A percentile compares a stretch with the other conserved stretches of the same genome.
Evolutionary conservation across 1,140 invertebrate genomes (phyloP).

Genomic region (Physella acuta): DNA sequence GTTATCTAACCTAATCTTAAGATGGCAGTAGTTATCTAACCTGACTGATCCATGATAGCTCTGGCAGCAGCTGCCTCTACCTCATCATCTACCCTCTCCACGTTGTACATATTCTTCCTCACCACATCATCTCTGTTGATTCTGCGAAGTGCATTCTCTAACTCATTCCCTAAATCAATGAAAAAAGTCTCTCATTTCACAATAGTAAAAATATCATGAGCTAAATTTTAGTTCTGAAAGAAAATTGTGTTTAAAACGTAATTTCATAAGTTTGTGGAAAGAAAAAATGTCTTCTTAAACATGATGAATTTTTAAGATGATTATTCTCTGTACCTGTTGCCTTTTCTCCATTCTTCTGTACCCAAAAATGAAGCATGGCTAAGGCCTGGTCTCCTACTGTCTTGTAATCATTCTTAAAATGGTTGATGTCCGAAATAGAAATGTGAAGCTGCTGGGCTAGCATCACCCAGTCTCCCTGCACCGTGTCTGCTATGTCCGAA

Average conservation of each 20-base stretch:
- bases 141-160: constrained; percentile 84
- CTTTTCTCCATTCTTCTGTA: constrained; percentile 71
- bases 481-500: constrained; percentile 86
- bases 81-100: constrained; percentile 78
- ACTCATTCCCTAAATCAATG: constrained; percentile 70
- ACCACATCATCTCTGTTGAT: constrained; percentile 92
- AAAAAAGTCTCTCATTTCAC: not conserved
- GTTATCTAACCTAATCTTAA: no score
- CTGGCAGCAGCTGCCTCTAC: constrained; percentile 77
- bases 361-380: constrained; percentile 89
- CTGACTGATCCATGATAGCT: constrained; percentile 73
- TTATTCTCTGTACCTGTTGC: constrained; percentile 71
- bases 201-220: no score
- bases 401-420: constrained; percentile 83
- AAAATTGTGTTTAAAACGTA: no score
- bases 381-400: constrained; percentile 87
- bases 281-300: no score
- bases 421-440: constrained; percentile 80
- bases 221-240: no score
- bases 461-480: constrained; percentile 89
- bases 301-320: no score
- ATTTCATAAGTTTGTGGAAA: no score
- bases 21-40: no score
- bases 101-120: constrained; percentile 83
- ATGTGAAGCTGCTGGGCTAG: constrained; percentile 78